Percentiles rank a stretch among this genome's conserved stretches.
These are phyloP conservation scores for Ophonus ardosiacus DNA, from an alignment of 2,888 invertebrate genomes.

Conservation along the genomic window DNA sequence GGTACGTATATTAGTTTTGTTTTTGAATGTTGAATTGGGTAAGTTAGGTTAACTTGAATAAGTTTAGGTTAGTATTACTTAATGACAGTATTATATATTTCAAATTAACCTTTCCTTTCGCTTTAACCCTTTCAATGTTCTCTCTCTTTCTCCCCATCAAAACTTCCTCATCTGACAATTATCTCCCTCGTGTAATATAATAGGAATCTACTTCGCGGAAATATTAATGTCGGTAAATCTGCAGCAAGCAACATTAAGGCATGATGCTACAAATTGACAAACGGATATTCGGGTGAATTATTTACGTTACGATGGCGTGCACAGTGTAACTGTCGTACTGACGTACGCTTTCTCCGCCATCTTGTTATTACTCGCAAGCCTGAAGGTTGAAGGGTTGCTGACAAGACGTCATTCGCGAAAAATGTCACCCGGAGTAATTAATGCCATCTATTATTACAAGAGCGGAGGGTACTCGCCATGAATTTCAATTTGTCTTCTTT, in stretches of 20 bases:
- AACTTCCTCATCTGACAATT: background rate
- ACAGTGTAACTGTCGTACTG: constrained; percentile 38
- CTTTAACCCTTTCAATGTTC: background rate
- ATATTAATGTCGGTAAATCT: constrained; percentile 44
- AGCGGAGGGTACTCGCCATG: constrained; percentile 1
- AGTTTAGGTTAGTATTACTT: too few species aligned
- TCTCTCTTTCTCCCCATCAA: background rate
- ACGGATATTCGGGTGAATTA: constrained; percentile 58
- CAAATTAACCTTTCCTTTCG: background rate
- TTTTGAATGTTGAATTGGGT: too few species aligned
- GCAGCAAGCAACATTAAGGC: constrained; percentile 48
- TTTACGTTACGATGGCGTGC: constrained; percentile 55
- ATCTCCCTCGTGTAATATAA: background rate
- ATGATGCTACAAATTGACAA: constrained; percentile 62
- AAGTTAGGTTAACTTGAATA: too few species aligned
- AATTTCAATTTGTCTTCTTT: constrained; percentile 36
- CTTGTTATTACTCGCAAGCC: constrained; percentile 36
- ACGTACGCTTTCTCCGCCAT: constrained; percentile 25
- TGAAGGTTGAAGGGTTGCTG: constrained; percentile 40
- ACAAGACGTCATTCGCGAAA: constrained; percentile 36
- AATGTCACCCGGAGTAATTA: constrained; percentile 38
- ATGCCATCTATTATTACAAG: constrained; percentile 22
- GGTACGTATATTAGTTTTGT: too few species aligned
- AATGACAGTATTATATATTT: too few species aligned
- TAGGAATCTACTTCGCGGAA: constrained; percentile 19